Base-by-base conservation (phyloP, 2,113 vertebrate species). In the Dendropsophus ebraccatus region DNA sequence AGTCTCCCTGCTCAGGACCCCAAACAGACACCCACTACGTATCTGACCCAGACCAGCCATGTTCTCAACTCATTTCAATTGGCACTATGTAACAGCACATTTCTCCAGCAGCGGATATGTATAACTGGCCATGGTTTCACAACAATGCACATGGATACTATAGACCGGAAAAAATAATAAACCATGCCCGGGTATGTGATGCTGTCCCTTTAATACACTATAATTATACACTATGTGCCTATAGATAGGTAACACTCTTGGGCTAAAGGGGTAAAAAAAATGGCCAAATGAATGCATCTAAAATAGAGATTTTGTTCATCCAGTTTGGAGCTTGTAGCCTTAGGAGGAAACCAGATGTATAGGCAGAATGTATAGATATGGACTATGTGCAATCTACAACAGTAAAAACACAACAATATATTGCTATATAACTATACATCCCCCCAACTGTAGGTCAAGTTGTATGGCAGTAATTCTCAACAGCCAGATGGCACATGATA, bases 261-360 rank as follows among this genome's bases (percentile, higher is more conserved):
- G 35, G 23, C 56, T 17, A 19, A 65, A 49, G 41, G 41, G 41
- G 2, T 11, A 14, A 14, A 45, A 50, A 58, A 37, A 35, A 21
- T 37, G 17, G 2, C 35, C 62, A 49, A 1, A 77, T 30, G 11
- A 67, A 67, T 35, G 32, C 16, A 19, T 28, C 67, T 17, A 73
- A 41, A 70, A 37, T 73, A 25, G 4, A 74, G 37, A 28, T 45
- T 25, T 41, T n/a, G 6, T 41, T 60, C 1, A 10, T 16, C 37
- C 58, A n/a, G 11, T 11, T 25, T 80, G 37, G 69, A 74, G 25
- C 7, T 1, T 16, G 54, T 75, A 90, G 87, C 88, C 87, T 88
- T 81, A 89, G 83, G 74, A 91, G 91, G 74, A 25, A 47, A 76
- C 74, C 69, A 52, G 52, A 41, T 0, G n/a, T 65, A 65, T 28